phyloP scores from a whole-genome alignment of 2,888 invertebrate genomes.

The Eristalis arbustorum region DNA sequence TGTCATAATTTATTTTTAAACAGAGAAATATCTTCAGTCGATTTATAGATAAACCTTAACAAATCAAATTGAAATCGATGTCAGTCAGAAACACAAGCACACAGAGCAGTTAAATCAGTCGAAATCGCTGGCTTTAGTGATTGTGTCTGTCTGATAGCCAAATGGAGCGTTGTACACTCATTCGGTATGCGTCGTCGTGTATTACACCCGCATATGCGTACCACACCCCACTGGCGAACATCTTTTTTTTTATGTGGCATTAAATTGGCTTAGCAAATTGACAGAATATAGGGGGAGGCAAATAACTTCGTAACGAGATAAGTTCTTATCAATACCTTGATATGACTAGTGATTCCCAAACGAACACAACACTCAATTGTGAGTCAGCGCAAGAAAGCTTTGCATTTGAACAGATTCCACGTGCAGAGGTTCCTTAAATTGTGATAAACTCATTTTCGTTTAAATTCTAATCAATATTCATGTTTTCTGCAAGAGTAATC shows the following conservation, averaged over 20 bases:
- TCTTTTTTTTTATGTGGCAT: slow-evolving; percentile 27
- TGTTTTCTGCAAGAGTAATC: neutral
- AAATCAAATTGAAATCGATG: neutral
- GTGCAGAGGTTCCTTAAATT: neutral
- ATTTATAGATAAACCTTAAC: neutral
- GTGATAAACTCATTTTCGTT: neutral
- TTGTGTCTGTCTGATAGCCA: slow-evolving; percentile 9
- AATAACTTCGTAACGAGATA: slow-evolving; percentile 38
- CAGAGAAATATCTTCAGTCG: neutral
- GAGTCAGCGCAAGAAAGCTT: too few species aligned
- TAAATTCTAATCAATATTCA: slow-evolving; percentile 2
- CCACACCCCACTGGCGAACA: neutral
- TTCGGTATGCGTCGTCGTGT: neutral
- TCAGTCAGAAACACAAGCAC: neutral
- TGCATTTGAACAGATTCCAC: neutral
- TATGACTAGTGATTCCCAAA: slow-evolving; percentile 33
- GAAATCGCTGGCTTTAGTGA: slow-evolving; percentile 3
- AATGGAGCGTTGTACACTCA: neutral
- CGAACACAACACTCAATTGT: neutral
- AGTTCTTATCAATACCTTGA: slow-evolving; percentile 39
- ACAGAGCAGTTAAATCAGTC: neutral
- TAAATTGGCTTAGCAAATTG: slow-evolving; percentile 47
- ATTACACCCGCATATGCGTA: neutral
- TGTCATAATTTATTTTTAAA: neutral
- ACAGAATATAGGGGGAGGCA: slow-evolving; percentile 32